Evolutionary conservation across 2,113 vertebrate species (phyloP).

Genomic region (Microcebus tavaratra): DNA sequence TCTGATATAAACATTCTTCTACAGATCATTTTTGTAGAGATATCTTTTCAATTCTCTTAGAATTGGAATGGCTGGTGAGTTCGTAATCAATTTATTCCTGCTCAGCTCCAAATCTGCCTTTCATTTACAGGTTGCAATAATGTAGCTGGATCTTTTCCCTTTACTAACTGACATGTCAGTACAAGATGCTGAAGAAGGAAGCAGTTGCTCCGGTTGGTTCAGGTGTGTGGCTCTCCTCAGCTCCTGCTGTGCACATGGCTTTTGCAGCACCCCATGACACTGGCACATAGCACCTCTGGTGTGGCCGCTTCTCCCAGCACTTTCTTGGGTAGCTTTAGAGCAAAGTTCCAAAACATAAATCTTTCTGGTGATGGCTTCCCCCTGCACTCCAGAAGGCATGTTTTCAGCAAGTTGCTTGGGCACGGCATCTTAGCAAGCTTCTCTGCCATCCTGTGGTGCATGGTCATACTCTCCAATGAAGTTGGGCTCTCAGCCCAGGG

Average conservation of each 20-base stretch:
- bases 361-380: not conserved
- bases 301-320: accelerated
- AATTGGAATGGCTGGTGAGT: not conserved
- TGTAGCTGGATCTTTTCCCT: not conserved
- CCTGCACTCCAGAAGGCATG: not conserved
- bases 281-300: not conserved
- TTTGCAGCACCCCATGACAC: not conserved
- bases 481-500: accelerated
- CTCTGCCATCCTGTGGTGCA: not conserved
- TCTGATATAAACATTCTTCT: not conserved
- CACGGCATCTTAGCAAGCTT: not conserved
- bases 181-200: not conserved
- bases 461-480: not conserved
- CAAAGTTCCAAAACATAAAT: not conserved
- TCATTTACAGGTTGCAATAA: not conserved
- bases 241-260: accelerated
- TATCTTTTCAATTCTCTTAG: not conserved
- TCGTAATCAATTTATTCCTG: not conserved
- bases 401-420: not conserved
- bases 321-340: not conserved
- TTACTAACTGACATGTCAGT: not conserved
- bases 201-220: not conserved
- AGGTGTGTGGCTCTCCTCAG: not conserved
- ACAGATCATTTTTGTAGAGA: not conserved
- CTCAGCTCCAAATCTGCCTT: not conserved